Conservation (phyloP, 1,140 invertebrate species). For the Penaeus indicus region DNA sequence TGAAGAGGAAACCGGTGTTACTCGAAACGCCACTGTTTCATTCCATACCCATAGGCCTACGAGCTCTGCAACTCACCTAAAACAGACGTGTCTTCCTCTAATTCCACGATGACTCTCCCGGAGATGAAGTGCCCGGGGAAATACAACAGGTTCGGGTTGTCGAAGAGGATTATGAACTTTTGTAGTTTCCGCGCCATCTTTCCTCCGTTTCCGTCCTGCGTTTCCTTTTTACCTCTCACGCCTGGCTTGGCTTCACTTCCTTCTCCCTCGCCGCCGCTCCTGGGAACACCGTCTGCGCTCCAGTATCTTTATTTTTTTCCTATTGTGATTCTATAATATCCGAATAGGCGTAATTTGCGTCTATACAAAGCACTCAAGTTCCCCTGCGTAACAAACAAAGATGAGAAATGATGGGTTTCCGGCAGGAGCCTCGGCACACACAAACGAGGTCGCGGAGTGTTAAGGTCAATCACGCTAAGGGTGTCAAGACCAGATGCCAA, state of each 20-base stretch:
- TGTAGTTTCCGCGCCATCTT: constrained; percentile 81
- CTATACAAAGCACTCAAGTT: too few relatives aligned
- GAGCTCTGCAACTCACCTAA: constrained; percentile 76
- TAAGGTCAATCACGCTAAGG: too few relatives aligned
- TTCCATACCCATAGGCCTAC: not conserved
- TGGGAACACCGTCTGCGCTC: too few relatives aligned
- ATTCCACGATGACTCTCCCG: constrained; percentile 89
- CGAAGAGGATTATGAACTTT: constrained; percentile 94
- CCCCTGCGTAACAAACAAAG: too few relatives aligned
- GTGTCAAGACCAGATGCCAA: too few relatives aligned
- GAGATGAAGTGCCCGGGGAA: constrained; percentile 93
- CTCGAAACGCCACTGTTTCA: not conserved
- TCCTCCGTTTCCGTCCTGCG: not conserved
- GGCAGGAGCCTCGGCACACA: too few relatives aligned
- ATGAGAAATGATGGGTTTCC: too few relatives aligned
- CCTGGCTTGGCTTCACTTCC: not conserved
- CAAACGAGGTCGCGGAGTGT: too few relatives aligned
- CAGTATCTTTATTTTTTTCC: too few relatives aligned
- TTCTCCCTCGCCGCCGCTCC: too few relatives aligned
- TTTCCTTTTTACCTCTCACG: not conserved
- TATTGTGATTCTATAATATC: too few relatives aligned
- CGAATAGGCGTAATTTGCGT: too few relatives aligned
- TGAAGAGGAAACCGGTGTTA: not conserved
- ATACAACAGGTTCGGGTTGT: constrained; percentile 92
- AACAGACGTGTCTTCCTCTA: constrained; percentile 93